Base-by-base conservation (phyloP, 2,113 vertebrate species). In the Pimephales promelas region DNA sequence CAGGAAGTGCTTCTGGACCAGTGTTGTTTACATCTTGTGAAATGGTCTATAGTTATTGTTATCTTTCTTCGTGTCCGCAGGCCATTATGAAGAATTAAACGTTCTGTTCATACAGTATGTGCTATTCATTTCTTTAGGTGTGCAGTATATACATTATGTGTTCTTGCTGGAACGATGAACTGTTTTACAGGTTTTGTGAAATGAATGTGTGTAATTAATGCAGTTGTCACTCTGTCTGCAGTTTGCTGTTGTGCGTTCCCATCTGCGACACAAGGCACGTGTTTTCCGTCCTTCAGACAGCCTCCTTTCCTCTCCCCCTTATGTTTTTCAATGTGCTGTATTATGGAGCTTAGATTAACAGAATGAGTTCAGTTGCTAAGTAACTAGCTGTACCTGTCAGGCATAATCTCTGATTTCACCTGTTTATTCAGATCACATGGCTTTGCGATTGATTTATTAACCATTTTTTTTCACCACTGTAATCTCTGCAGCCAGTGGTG, bases 261-360 rank as follows among this genome's bases (percentile, higher is more conserved):
- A 85, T 90, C 93, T 84, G 90, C 88, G 40, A 86, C 85, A 91
- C 90, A 91, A 94, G 93, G 92, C 93, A 94, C 89, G 92, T 93
- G 86, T 78, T 81, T 73, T 88, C 88, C 71, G 84, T 89, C 86
- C 86, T 85, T 90, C 88, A 91, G 89, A 87, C 86, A 72, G 72
- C 10, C 45, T 74, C 10, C 34, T n/a, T 6, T 43, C 43, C 43
- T 43, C 16, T 20, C 26, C 72, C 72, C 45, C 31, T 13, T 13
- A 26, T 24, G n/a, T 72, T 40, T 71, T 11, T 45, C 68, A 14
- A 52, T 16, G 24, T 28, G 45, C 24, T 74, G 14, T 18, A 74
- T 49, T 52, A 28, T 28, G 14, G n/a, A 73, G 24, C 45, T 26
- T 74, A 74, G 71, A 74, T 31, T 74, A 71, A 40, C 70, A 72